phyloP scores from a whole-genome alignment of 2,888 invertebrate species.

The Oxyscelio sp. region DNA sequence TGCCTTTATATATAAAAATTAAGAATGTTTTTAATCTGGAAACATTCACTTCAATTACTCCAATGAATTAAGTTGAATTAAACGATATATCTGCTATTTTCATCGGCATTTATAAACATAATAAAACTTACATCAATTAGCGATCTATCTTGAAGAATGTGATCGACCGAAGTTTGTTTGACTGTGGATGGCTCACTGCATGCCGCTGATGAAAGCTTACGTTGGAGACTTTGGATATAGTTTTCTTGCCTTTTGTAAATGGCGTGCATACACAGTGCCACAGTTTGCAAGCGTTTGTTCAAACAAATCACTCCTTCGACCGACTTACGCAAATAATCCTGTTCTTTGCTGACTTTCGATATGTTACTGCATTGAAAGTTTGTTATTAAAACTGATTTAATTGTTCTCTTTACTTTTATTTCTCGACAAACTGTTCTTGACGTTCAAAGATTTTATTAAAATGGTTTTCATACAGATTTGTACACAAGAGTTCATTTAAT shows the following conservation, averaged over 20 bases:
- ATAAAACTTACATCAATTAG: conserved; percentile 49
- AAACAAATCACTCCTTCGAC: conserved; percentile 76
- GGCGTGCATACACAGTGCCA: conserved; percentile 78
- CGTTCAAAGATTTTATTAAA: conserved; percentile 21
- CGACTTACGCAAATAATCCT: conserved; percentile 80
- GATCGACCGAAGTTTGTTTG: conserved; percentile 15
- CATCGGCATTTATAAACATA: conserved; percentile 15
- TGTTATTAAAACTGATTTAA: conserved; percentile 57
- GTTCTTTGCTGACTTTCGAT: conserved; percentile 82
- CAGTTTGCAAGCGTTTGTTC: conserved; percentile 82
- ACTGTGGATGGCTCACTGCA: conserved; percentile 12
- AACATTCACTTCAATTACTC: no score
- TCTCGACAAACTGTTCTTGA: conserved; percentile 3
- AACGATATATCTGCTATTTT: conserved; percentile 46
- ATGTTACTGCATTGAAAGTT: conserved; percentile 79
- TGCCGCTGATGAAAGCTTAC: conserved; percentile 61
- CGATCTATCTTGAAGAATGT: conserved; percentile 9
- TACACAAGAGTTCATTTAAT: conserved; percentile 51
- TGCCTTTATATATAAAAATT: no score
- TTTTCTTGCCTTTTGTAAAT: conserved; percentile 78
- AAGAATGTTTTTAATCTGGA: no score
- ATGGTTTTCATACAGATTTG: conserved; percentile 46
- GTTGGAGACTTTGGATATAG: conserved; percentile 76
- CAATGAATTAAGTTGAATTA: no score
- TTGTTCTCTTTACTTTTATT: conserved; percentile 1